Evolutionary conservation across 2,888 invertebrate species (phyloP), one percentile per base, ranked within the genome.

Genomic region (Agriopis marginaria): DNA sequence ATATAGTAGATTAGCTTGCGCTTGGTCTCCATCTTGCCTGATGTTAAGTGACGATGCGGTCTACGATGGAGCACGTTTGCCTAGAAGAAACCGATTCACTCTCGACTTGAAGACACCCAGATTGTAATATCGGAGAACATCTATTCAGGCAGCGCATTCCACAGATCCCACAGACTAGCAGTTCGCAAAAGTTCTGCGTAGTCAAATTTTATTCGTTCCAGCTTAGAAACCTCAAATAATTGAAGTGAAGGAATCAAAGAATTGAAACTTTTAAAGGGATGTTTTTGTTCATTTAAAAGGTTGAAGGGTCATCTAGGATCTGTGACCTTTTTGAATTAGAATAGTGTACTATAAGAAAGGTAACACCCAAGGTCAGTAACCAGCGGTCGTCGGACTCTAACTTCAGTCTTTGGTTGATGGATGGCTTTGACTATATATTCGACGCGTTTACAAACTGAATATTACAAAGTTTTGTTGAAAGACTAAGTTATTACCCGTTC

Each of bases 361-460:
- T 61, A 42, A 56, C 56, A 10, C 39, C 49, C 14, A 49, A 32
- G 62, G 62, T 58, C 14, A n/a, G 39, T n/a, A 39, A 23, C 55
- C 47, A 17, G 9, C 44, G 62, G 56, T 63, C 63, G 59, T 60
- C 32, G 54, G 47, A 63, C 68, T 58, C 10, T 49, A 47, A 63
- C 68, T 58, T 5, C 7, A 39, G 9, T 3, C 7, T 54, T 12
- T 40, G 45, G 68, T 59, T 63, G 68, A 68, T 68, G 59, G 59
- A 63, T 68, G 59, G 55, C 53, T 61, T 42, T 50, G 7, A 7
- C 11, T 53, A 17, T 49, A 61, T 56, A 32, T 47, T 54, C 47
- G 12, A 55, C 42, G 42, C 40, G 47, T 12, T 55, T 56, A 55
- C 12, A 23, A 45, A 56, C 12, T 44, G 23, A 45, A 7, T 23